These are phyloP conservation scores for Pelochelys cantorii DNA, from an alignment of 2,797 vertebrate genomes.

Conservation along the genomic window DNA sequence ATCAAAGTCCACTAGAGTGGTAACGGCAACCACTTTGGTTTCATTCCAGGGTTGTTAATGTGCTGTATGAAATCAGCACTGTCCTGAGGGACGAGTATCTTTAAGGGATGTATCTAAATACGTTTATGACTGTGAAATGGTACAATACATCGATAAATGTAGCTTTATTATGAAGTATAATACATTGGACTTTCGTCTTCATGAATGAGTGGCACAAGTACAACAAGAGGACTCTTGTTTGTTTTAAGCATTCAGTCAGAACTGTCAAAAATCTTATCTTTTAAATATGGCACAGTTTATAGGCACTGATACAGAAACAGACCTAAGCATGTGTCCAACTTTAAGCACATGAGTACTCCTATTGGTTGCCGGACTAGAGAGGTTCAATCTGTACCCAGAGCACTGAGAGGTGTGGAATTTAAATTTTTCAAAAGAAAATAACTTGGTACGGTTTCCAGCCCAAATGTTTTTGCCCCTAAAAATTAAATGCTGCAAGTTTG, in stretches of 20 bases:
- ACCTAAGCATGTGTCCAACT: background rate
- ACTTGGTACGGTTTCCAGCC: background rate
- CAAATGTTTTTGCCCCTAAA: background rate
- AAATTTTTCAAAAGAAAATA: background rate
- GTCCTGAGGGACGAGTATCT: background rate
- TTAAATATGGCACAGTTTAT: background rate
- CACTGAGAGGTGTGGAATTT: background rate
- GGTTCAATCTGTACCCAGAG: background rate
- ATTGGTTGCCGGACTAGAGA: background rate
- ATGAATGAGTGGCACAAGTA: background rate
- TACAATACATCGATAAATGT: background rate
- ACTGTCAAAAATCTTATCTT: accelerated
- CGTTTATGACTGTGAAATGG: background rate
- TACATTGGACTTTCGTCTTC: background rate
- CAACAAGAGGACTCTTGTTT: background rate
- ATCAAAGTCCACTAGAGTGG: background rate
- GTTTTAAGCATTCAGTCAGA: background rate
- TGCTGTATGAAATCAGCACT: background rate
- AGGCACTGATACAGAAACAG: background rate
- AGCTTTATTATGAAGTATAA: background rate
- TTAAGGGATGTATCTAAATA: background rate
- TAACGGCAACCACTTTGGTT: background rate
- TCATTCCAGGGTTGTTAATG: background rate
- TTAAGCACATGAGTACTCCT: background rate
- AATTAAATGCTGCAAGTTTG: background rate